Evolutionary conservation across 2,113 vertebrate genomes (phyloP).

Genomic region (Propithecus coquereli): DNA sequence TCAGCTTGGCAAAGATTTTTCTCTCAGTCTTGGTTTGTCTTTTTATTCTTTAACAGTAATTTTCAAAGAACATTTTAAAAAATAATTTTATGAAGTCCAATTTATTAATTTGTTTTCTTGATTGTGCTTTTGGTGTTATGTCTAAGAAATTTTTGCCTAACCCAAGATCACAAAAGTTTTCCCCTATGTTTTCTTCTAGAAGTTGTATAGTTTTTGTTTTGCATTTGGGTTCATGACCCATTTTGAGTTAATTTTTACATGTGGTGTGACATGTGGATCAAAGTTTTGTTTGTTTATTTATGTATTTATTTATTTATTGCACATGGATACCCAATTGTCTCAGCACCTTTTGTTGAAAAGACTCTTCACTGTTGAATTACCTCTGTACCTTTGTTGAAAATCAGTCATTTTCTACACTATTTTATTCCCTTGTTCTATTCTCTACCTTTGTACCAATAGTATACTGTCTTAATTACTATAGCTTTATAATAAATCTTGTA

Average conservation of each 20-base stretch:
- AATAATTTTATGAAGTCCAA: not conserved
- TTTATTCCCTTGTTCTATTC: not conserved
- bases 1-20: not conserved
- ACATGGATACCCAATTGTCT: not conserved
- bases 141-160: not conserved
- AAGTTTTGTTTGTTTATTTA: not conserved
- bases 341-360: not conserved
- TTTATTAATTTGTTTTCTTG: not conserved
- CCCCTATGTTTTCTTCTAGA: not conserved
- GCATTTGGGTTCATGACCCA: not conserved
- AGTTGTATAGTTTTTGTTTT: not conserved
- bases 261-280: not conserved
- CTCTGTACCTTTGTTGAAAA: not conserved
- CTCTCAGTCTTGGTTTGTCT: not conserved
- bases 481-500: not conserved
- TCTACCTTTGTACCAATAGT: not conserved
- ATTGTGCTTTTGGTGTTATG: not conserved
- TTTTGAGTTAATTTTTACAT: conserved; percentile 16
- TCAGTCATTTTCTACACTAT: not conserved
- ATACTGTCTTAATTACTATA: not conserved
- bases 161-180: not conserved
- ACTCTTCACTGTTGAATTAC: not conserved
- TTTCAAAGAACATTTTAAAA: not conserved
- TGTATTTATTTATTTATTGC: not conserved
- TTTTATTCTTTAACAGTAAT: not conserved